Evolutionary conservation across 2,113 vertebrate genomes (phyloP), one percentile per base, ranked within the genome.

Genomic region (Heterochromis multidens): DNA sequence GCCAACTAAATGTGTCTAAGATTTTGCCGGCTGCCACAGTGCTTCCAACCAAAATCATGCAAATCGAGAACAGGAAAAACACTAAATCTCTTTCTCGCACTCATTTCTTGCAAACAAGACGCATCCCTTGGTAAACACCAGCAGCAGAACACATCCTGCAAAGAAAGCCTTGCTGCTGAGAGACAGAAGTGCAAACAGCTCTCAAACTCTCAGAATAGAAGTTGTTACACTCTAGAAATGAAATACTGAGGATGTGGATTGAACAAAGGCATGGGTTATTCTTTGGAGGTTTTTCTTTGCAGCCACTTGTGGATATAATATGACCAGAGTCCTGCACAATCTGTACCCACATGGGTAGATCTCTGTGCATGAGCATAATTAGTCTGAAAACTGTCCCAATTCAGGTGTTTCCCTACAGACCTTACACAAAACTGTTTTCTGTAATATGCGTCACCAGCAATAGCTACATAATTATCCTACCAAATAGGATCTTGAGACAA

Each of bases 31-130:
- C 82, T 78, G 80, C 76, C 63, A 77, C 56, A 9, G 33, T 12
- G 84, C 78, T 89, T 33, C 78, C 49, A 79, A 89, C 83, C 35
- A 81, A 92, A 87, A 81, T 77, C 78, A 79, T 82, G 77, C 80
- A 91, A 82, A 89, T 82, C 31, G 31, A n/a, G n/a, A 82, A 80
- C 37, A 88, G 57, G 43, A 35, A 78, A 89, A 60, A 65, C n/a
- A 88, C 52, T 25, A 85, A 84, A 86, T 85, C 79, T 52, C 61
- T 33, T 76, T 86, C 65, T 82, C 79, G 77, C 81, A 79, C 63
- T 81, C 37, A 23, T 23, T 78, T 72, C 54, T 59, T 74, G 67
- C 82, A 85, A 86, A 94, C 77, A 62, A 83, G 63, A 82, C 13
- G 21, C 63, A 56, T 25, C 83, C 80, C 12, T 86, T 21, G 6